A percentile compares a stretch with the other conserved stretches of the same genome.
Conservation (phyloP, 2,888 invertebrate genomes). For the Yponomeuta evonymella region DNA sequence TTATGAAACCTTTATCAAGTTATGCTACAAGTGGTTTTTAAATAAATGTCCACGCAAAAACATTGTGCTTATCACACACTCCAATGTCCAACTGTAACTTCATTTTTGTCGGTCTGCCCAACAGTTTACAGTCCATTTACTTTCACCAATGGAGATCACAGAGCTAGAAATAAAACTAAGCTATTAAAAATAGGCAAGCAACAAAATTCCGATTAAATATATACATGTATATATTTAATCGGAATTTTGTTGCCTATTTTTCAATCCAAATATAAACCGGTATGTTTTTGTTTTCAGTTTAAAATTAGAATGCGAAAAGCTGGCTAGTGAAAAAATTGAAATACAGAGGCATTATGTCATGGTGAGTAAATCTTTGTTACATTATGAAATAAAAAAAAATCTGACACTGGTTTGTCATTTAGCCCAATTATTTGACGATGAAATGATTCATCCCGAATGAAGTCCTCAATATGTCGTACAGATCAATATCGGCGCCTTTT, state of each 20-base stretch:
- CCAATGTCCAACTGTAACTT: background rate
- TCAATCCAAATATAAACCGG: background rate
- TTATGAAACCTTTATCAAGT: constrained; percentile 47
- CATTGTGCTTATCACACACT: background rate
- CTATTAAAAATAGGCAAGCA: too few species aligned
- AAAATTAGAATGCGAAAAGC: constrained; percentile 92
- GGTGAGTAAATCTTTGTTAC: constrained; percentile 74
- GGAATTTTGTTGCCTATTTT: too few species aligned
- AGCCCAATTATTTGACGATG: constrained; percentile 28
- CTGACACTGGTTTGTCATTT: background rate
- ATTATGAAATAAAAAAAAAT: background rate
- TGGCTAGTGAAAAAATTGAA: constrained; percentile 92
- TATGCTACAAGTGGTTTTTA: constrained; percentile 47
- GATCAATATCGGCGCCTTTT: constrained; percentile 27
- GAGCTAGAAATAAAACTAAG: too few species aligned
- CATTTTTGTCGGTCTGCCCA: too few species aligned
- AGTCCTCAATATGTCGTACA: constrained; percentile 42
- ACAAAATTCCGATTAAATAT: too few species aligned
- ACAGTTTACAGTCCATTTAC: too few species aligned
- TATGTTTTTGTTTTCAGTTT: constrained; percentile 75
- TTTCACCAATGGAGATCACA: too few species aligned
- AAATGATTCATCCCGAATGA: constrained; percentile 39
- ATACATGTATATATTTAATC: too few species aligned
- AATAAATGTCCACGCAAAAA: constrained; percentile 23
- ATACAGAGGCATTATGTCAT: constrained; percentile 94